phyloP scores from a whole-genome alignment of 2,113 vertebrate species.

The Trichechus manatus region DNA sequence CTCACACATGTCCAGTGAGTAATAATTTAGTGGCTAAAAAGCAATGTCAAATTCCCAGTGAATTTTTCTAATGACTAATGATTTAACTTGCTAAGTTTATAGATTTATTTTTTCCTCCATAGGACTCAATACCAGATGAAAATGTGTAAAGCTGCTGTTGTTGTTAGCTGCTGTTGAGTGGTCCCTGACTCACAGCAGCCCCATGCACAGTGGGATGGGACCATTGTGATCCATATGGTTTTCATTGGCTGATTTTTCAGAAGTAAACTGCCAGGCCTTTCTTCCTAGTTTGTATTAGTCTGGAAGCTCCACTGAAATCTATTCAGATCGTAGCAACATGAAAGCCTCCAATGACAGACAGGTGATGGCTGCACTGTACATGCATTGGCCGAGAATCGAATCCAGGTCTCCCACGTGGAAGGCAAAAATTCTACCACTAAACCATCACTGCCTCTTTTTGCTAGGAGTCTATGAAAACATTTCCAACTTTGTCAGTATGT shows the following conservation, averaged over 20 bases:
- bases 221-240: background rate
- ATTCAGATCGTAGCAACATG: background rate
- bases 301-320: background rate
- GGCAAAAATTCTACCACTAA: background rate
- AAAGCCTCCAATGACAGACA: background rate
- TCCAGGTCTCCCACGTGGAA: background rate
- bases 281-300: background rate
- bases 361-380: background rate
- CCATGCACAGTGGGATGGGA: background rate
- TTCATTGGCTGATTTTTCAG: background rate
- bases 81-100: background rate
- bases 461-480: background rate
- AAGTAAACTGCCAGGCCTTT: background rate
- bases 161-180: background rate
- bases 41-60: background rate
- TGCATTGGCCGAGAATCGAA: background rate
- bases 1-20: background rate
- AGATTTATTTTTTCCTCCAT: background rate
- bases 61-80: constrained; percentile 4
- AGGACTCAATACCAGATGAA: background rate
- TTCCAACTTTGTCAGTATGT: constrained; percentile 20
- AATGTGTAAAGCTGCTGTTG: no score
- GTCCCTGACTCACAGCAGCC: background rate
- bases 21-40: background rate
- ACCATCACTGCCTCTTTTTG: background rate